phyloP scores from a whole-genome alignment of 1,140 invertebrate genomes.

The Hyposmocoma kahamanoa region DNA sequence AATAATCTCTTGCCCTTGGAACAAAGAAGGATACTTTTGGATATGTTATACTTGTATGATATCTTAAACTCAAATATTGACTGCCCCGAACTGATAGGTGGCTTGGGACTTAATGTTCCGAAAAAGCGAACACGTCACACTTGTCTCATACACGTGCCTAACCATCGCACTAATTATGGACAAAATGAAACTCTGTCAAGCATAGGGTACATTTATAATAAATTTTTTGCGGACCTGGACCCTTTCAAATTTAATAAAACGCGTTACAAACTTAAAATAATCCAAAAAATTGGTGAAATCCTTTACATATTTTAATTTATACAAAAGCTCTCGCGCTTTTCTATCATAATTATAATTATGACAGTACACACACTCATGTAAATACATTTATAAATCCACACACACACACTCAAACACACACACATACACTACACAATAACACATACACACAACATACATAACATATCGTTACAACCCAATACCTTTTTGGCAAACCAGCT shows the following conservation, averaged over 20 bases:
- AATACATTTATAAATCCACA: no score
- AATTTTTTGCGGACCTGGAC: background rate
- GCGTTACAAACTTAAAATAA: no score
- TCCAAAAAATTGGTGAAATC: no score
- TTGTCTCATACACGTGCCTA: background rate
- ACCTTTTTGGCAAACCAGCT: no score
- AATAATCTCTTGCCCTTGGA: background rate
- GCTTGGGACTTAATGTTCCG: background rate
- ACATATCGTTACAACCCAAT: no score
- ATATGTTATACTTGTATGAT: background rate
- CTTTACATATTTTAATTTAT: no score
- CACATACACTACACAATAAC: no score
- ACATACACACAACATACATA: no score
- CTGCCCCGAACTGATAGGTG: background rate
- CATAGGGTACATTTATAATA: constrained; percentile 2
- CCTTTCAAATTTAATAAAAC: background rate
- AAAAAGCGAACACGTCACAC: background rate
- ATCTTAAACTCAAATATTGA: background rate
- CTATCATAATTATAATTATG: no score
- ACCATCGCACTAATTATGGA: constrained; percentile 1
- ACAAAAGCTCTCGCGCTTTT: no score
- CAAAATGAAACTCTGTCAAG: background rate
- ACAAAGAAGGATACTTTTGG: background rate
- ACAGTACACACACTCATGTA: no score
- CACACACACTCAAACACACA: no score